Conservation (phyloP, 2,113 vertebrate species). For the Hydropotes inermis region DNA sequence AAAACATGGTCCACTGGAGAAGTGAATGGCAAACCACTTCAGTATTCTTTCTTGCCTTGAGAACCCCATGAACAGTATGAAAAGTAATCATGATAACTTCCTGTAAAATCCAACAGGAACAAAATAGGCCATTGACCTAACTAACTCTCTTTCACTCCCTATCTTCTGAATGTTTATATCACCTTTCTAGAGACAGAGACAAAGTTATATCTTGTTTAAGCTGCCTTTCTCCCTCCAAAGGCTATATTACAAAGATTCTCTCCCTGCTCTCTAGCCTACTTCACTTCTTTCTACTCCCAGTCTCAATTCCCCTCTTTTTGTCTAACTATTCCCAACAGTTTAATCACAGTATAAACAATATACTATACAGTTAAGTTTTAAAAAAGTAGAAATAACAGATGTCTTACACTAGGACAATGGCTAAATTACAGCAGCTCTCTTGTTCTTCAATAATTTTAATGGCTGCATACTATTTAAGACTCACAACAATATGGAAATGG, state of each 20-base stretch:
- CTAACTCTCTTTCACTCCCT: background rate
- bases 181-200: background rate
- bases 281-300: background rate
- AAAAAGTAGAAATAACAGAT: background rate
- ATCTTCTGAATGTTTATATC: accelerated
- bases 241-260: background rate
- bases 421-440: background rate
- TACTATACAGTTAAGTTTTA: background rate
- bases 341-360: background rate
- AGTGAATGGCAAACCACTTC: background rate
- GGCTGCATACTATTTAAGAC: background rate
- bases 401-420: background rate
- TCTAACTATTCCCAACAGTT: background rate
- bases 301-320: background rate
- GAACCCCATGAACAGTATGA: background rate
- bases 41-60: background rate
- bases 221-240: background rate
- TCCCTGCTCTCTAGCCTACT: background rate
- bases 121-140: background rate
- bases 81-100: background rate
- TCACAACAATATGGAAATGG: background rate
- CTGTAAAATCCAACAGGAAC: background rate
- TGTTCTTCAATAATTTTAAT: background rate
- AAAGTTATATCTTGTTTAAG: background rate
- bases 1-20: background rate